Conservation (phyloP, 2,113 vertebrate species). For the Carettochelys insculpta region DNA sequence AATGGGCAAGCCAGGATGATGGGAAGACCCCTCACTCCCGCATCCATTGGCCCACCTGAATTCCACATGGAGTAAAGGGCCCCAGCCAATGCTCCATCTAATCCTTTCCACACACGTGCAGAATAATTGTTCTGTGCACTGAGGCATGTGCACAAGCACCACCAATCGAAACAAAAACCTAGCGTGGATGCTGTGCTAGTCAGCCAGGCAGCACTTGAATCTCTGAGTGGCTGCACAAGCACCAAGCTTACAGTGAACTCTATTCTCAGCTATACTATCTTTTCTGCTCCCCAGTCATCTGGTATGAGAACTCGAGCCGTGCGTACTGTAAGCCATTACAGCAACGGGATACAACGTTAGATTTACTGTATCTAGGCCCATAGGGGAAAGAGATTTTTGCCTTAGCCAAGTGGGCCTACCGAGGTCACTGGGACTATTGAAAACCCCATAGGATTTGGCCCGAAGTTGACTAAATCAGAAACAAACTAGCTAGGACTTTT, state of each 20-base stretch:
- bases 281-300: neutral
- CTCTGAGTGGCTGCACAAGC: too few species aligned
- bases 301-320: neutral
- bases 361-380: neutral
- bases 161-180: too few species aligned
- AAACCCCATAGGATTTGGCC: neutral
- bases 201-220: too few species aligned
- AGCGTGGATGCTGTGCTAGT: too few species aligned
- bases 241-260: too few species aligned
- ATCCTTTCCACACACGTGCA: too few species aligned
- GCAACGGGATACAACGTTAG: neutral
- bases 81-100: too few species aligned
- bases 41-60: accelerated
- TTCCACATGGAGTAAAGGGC: neutral
- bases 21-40: accelerated
- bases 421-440: neutral
- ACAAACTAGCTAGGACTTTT: neutral
- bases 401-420: neutral
- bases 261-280: neutral
- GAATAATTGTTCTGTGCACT: too few species aligned
- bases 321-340: neutral
- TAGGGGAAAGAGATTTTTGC: neutral
- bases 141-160: too few species aligned
- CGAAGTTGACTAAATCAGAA: neutral
- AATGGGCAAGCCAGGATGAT: neutral